Evolutionary conservation across 2,113 vertebrate species (phyloP), one percentile per base, ranked within the genome.

Genomic region (Cariama cristata): DNA sequence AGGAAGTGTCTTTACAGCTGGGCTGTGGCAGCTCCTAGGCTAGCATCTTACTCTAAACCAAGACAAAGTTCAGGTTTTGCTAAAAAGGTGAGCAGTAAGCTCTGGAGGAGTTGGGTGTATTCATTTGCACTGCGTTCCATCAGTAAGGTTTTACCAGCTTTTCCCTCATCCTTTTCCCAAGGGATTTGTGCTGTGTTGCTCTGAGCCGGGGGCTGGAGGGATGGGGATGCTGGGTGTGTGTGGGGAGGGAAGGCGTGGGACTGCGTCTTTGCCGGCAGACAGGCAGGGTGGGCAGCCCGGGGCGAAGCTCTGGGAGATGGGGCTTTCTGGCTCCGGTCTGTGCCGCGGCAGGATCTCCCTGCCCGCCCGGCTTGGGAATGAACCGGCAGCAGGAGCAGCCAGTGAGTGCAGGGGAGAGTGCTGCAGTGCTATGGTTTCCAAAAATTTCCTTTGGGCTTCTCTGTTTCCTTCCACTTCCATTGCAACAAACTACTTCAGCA

Each of bases 241-340:
- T 59, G 64, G 13, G 76, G 30, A 84, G 27, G 22, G 55, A 71
- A 66, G 60, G 47, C 0, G 1, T 68, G 33, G 19, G 62, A 26
- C 66, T 4, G 2, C 3, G 0, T 68, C 30, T 85, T 40, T 17
- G 12, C 47, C 0, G 0, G 30, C 60, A 74, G 59, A 42, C 0
- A 0, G 50, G 40, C 45, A 77, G n/a, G 4, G 8, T 91, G 62
- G 26, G 44, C 50, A 79, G 50, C 55, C 30, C 38, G 26, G 58
- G 27, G 58, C 27, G 35, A 80, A 56, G 50, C 35, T 84, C 59
- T 2, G 3, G 24, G 40, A 11, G 2, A 8, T 20, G 24, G 50
- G 42, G 27, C 20, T 84, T 53, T 53, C 40, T 93, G 76, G 35
- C 55, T 89, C 32, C 2, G 1, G 14, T 44, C 44, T 58, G 50